Base-by-base conservation (phyloP, 2,797 vertebrate genomes). In the Ctenopoma kingsleyae region DNA sequence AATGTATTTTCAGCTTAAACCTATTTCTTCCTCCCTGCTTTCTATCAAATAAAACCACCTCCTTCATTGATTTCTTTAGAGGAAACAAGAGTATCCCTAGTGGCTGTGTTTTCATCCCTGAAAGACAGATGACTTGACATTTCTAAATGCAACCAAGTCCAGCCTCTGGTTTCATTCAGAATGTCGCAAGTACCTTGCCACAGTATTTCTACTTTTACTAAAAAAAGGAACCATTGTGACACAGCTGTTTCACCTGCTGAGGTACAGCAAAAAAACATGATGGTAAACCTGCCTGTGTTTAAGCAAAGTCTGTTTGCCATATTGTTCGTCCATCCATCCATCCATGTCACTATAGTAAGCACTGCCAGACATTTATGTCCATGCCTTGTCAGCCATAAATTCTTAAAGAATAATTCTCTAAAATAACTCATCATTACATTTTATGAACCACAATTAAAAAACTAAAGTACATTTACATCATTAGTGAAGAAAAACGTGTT, bases 51-150 rank as follows among this genome's bases (percentile, higher is more conserved):
- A 74, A 82, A 89, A 87, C 68, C 80, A 56, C 72, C 80, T 66
- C 74, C 61, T 77, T 72, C 80, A 91, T 89, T 86, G 87, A 92
- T 91, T 93, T 91, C 79, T 90, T 79, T 49, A 71, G 85, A 89
- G 85, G 87, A 87, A 90, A 91, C 86, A 84, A 81, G 80, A 85
- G 81, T 88, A 81, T 89, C 86, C 88, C 90, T 89, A 49, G 59
- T 62, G 87, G 89, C 89, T 81, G 74, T 77, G 67, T 89, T 89
- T 91, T 87, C 89, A 75, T 89, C 76, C 85, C 59, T 81, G 71
- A 82, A 90, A 90, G 90, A 92, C 87, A 81, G 86, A 93, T 92
- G 84, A 89, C 85, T 84, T 92, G 91, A 89, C 90, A 89, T 90
- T 86, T 91, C 79, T 81, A 86, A 90, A 90, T 70, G 67, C 80